A percentile compares a stretch with the other conserved stretches of the same genome.
These are phyloP conservation scores for Pocillopora meandrina DNA, from an alignment of 92 coral and sea anemone species.

Conservation along the genomic window DNA sequence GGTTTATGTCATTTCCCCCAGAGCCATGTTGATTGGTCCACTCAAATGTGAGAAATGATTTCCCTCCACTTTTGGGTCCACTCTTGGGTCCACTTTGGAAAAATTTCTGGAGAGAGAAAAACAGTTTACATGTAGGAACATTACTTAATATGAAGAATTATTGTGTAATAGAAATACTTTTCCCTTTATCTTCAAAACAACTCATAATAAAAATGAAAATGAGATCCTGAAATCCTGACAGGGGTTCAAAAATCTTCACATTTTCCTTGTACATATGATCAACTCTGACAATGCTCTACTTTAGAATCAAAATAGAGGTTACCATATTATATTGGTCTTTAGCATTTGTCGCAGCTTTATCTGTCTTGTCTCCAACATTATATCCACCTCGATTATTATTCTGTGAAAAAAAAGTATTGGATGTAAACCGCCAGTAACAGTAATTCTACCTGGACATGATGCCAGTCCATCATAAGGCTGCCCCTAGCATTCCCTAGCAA, in stretches of 20 bases:
- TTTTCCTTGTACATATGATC: too few relatives aligned
- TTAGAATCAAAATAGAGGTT: neutral
- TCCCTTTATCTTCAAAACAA: too few relatives aligned
- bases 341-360: conserved; percentile 59
- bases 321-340: conserved; percentile 90
- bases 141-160: too few relatives aligned
- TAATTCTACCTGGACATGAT: too few relatives aligned
- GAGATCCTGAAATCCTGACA: too few relatives aligned
- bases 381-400: conserved; percentile 97
- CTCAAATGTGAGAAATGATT: conserved; percentile 84
- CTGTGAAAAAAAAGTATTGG: conserved; percentile 49
- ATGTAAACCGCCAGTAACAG: too few relatives aligned
- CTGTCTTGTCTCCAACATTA: conserved; percentile 91
- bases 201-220: too few relatives aligned
- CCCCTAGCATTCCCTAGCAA: too few relatives aligned
- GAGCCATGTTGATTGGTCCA: conserved; percentile 99
- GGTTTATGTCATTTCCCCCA: conserved; percentile 94
- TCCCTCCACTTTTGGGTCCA: conserved; percentile 59
- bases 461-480: too few relatives aligned
- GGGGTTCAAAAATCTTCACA: too few relatives aligned
- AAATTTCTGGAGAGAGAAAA: conserved; percentile 49
- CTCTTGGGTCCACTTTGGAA: conserved; percentile 79
- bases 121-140: too few relatives aligned
- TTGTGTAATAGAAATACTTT: too few relatives aligned
- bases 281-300: neutral